A percentile compares a stretch with the other conserved stretches of the same genome.
These are phyloP conservation scores for Siniperca obscura DNA, from an alignment of 2,797 vertebrate species.

Conservation along the genomic window DNA sequence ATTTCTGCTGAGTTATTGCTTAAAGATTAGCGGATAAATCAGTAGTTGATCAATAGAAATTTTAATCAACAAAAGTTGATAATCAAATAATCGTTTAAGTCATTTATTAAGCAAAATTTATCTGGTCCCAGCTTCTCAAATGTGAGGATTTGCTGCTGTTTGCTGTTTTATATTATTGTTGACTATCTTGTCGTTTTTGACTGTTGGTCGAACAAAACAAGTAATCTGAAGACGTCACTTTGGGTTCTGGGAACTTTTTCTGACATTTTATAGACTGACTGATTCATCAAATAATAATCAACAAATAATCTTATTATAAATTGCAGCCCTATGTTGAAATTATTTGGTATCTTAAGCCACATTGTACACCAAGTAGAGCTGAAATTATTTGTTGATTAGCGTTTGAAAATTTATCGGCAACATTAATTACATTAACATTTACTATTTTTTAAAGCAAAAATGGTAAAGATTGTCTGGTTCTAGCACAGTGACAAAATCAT, in stretches of 20 bases:
- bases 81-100: not conserved
- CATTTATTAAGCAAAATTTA: not conserved
- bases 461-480: not conserved
- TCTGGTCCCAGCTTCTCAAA: not conserved
- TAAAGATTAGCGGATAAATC: not conserved
- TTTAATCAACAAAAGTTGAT: not conserved
- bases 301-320: not conserved
- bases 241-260: not conserved
- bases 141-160: not conserved
- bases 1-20: not conserved
- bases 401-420: not conserved
- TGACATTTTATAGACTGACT: not conserved
- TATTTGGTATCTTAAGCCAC: not conserved
- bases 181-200: not conserved
- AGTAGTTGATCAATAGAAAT: not conserved
- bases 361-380: not conserved
- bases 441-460: not conserved
- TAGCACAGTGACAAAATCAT: constrained; percentile 63
- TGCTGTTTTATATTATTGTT: not conserved
- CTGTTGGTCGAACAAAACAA: not conserved
- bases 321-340: not conserved
- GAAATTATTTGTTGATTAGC: not conserved
- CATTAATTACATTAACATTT: too few relatives aligned
- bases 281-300: not conserved
- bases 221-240: not conserved